A percentile compares a stretch with the other conserved stretches of the same genome.
Conservation (phyloP, 1,140 invertebrate species). For the Oncopeltus fasciatus region DNA sequence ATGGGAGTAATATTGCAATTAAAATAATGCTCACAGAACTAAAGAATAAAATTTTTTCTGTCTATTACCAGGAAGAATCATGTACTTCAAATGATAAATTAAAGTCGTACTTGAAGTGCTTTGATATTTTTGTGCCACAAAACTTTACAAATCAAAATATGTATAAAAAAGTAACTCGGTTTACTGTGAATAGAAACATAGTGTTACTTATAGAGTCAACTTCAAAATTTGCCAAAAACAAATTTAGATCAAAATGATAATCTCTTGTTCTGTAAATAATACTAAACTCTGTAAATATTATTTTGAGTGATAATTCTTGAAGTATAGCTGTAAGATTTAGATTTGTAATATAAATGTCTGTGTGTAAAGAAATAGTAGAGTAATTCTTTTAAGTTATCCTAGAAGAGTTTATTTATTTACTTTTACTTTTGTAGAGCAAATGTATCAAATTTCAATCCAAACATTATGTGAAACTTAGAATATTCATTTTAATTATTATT, state of each 20-base stretch:
- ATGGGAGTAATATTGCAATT: slow-evolving; percentile 16
- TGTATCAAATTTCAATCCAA: too few relatives aligned
- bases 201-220: slow-evolving; percentile 19
- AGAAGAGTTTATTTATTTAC: too few relatives aligned
- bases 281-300: too few relatives aligned
- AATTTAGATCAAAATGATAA: not conserved
- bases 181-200: slow-evolving; percentile 16
- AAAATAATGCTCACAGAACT: slow-evolving; percentile 20
- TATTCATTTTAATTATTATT: too few relatives aligned
- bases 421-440: too few relatives aligned
- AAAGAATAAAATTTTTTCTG: slow-evolving; percentile 17
- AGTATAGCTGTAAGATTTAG: too few relatives aligned
- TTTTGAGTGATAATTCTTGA: too few relatives aligned
- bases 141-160: slow-evolving; percentile 13
- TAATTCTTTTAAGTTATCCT: too few relatives aligned
- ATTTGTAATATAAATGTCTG: too few relatives aligned
- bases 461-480: too few relatives aligned
- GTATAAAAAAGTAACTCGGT: slow-evolving; percentile 20
- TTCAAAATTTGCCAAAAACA: slow-evolving; percentile 22
- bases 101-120: slow-evolving; percentile 17
- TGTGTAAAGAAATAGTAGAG: too few relatives aligned
- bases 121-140: slow-evolving; percentile 17
- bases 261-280: too few relatives aligned
- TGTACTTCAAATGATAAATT: slow-evolving; percentile 11
- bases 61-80: slow-evolving; percentile 21